Percentiles rank a stretch among this genome's conserved stretches.
phyloP scores from a whole-genome alignment of 2,797 vertebrate species.

The Intellagama lesueurii region DNA sequence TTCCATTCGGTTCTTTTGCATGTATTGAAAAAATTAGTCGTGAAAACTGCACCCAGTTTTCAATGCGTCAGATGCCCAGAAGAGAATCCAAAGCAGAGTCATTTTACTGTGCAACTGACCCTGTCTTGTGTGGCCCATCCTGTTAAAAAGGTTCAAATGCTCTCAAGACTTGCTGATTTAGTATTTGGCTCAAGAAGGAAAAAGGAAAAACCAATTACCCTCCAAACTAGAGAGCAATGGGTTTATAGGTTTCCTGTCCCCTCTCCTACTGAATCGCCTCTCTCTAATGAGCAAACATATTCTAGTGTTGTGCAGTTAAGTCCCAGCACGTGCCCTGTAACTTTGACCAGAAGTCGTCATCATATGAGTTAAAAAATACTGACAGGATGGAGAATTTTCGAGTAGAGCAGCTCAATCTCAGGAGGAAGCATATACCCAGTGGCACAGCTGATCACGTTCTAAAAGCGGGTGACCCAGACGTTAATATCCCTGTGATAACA shows the following conservation, averaged over 20 bases:
- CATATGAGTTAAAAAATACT: not conserved
- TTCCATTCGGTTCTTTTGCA: conserved; percentile 39
- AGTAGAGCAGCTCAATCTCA: conserved; percentile 22
- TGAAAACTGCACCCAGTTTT: conserved; percentile 43
- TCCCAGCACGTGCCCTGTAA: not conserved
- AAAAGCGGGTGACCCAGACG: not conserved
- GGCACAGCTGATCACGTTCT: not conserved
- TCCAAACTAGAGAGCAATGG: not conserved
- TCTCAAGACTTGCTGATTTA: not conserved
- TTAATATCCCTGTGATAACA: not conserved
- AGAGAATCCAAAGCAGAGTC: not conserved
- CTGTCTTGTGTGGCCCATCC: not conserved
- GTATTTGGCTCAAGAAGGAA: not conserved
- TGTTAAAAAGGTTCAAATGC: conserved; percentile 17
- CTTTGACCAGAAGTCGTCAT: not conserved
- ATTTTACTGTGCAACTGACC: not conserved
- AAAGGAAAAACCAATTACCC: not conserved
- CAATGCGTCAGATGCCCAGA: not conserved
- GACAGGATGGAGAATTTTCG: conserved; percentile 36
- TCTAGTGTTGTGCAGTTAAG: not conserved
- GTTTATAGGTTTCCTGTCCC: accelerated
- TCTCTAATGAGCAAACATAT: not conserved
- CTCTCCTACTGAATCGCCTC: not conserved
- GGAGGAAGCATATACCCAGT: not conserved
- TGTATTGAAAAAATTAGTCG: conserved; percentile 51